These are phyloP conservation scores for Nomada lathburiana DNA, from an alignment of 2,888 invertebrate genomes.

Conservation along the genomic window DNA sequence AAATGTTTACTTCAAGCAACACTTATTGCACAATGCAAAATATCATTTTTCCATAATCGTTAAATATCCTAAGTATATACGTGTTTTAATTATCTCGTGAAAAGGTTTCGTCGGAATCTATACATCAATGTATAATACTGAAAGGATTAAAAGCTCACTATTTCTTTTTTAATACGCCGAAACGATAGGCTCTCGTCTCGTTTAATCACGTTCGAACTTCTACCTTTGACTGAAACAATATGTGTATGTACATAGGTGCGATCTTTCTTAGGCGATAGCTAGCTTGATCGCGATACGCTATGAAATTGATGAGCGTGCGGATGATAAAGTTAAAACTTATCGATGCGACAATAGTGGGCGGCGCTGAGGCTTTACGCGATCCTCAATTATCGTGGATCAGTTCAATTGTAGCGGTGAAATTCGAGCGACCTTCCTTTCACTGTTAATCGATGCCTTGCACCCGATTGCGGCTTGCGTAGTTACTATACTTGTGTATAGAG, in stretches of 20 bases:
- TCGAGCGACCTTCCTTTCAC: constrained; percentile 30
- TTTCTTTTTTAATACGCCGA: too few relatives aligned
- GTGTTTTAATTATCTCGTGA: too few relatives aligned
- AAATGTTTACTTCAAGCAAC: too few relatives aligned
- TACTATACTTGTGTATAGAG: not conserved
- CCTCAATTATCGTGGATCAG: constrained; percentile 33
- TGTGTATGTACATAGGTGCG: not conserved
- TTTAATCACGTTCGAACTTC: constrained; percentile 27
- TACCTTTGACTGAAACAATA: too few relatives aligned
- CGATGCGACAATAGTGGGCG: constrained; percentile 25
- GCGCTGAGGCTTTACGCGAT: constrained; percentile 14
- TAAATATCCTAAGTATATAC: too few relatives aligned
- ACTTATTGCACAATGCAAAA: too few relatives aligned
- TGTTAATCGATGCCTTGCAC: constrained; percentile 33
- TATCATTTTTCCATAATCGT: too few relatives aligned
- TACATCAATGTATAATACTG: too few relatives aligned
- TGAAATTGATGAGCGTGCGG: constrained; percentile 30
- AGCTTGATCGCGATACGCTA: constrained; percentile 27
- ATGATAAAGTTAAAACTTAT: constrained; percentile 32
- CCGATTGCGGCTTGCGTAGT: constrained; percentile 23
- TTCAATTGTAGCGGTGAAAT: constrained; percentile 15
- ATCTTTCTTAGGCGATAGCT: constrained; percentile 17
- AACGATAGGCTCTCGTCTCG: not conserved
- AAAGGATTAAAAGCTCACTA: too few relatives aligned
- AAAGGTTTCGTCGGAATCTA: too few relatives aligned